phyloP scores from a whole-genome alignment of 2,797 vertebrate genomes.

The Sparus aurata region DNA sequence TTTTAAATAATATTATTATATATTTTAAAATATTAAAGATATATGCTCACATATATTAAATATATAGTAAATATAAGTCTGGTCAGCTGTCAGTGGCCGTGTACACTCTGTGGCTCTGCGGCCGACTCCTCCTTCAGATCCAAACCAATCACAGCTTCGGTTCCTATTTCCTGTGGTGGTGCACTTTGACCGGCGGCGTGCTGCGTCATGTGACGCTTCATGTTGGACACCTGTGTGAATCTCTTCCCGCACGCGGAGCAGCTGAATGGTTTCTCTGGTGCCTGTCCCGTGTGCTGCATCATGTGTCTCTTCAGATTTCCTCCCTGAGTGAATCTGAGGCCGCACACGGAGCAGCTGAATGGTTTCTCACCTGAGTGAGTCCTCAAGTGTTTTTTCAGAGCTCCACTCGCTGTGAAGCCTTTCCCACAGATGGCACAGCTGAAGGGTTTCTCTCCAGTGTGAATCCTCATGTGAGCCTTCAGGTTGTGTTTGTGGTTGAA shows the following conservation, averaged over 20 bases:
- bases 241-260: background rate
- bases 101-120: too few relatives aligned
- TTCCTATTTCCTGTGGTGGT: too few relatives aligned
- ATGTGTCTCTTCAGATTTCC: constrained; percentile 47
- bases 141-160: too few relatives aligned
- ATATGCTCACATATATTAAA: too few relatives aligned
- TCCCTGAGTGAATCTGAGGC: constrained; percentile 21
- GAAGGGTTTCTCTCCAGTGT: constrained; percentile 41
- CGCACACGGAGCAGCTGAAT: constrained; percentile 22
- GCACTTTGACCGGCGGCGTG: background rate
- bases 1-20: too few relatives aligned
- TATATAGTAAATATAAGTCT: too few relatives aligned
- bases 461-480: constrained; percentile 41
- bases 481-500: constrained; percentile 46
- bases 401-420: background rate
- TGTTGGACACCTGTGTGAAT: constrained; percentile 22
- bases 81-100: too few relatives aligned
- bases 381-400: constrained; percentile 19
- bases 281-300: constrained; percentile 15
- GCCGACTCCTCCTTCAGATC: too few relatives aligned
- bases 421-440: background rate
- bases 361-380: constrained; percentile 32
- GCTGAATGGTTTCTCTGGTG: background rate
- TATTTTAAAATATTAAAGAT: too few relatives aligned
- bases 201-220: constrained; percentile 38